Evolutionary conservation across 2,797 vertebrate species (phyloP).

Genomic region (Ptychadena robeensis): DNA sequence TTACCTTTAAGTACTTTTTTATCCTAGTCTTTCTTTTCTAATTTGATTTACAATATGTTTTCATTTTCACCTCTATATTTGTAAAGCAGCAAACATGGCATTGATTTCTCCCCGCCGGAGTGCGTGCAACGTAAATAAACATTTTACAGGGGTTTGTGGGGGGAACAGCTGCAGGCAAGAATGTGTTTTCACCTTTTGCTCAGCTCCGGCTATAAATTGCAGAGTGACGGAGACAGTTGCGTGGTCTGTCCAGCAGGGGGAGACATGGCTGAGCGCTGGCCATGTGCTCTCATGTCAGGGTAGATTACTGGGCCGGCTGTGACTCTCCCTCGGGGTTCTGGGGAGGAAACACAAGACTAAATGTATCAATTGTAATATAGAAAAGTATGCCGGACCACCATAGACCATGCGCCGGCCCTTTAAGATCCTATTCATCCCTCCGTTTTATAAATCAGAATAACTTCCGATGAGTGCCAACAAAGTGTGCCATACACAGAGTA

Average conservation of each 20-base stretch:
- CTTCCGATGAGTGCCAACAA: too few relatives aligned
- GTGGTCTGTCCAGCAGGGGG: constrained; percentile 31
- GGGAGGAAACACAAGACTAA: constrained; percentile 30
- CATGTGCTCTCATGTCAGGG: constrained; percentile 31
- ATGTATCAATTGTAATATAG: constrained; percentile 41
- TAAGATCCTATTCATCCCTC: too few relatives aligned
- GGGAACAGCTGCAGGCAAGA: constrained; percentile 9
- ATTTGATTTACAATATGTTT: too few relatives aligned
- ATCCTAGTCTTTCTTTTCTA: too few relatives aligned
- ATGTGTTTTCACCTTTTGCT: constrained; percentile 19
- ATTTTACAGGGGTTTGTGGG: not conserved
- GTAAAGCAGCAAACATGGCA: too few relatives aligned
- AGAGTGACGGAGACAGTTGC: constrained; percentile 20
- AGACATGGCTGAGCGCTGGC: not conserved
- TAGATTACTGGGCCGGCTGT: not conserved
- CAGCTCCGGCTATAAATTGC: not conserved
- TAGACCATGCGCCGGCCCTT: too few relatives aligned
- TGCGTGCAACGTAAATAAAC: not conserved
- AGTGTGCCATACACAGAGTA: too few relatives aligned
- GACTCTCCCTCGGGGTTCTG: not conserved
- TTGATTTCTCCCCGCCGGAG: too few relatives aligned
- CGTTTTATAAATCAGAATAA: too few relatives aligned
- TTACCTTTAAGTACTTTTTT: too few relatives aligned
- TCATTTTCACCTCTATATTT: too few relatives aligned
- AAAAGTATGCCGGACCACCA: not conserved